Conservation (phyloP, 2,888 invertebrate species). For the Rotaria sp. region DNA sequence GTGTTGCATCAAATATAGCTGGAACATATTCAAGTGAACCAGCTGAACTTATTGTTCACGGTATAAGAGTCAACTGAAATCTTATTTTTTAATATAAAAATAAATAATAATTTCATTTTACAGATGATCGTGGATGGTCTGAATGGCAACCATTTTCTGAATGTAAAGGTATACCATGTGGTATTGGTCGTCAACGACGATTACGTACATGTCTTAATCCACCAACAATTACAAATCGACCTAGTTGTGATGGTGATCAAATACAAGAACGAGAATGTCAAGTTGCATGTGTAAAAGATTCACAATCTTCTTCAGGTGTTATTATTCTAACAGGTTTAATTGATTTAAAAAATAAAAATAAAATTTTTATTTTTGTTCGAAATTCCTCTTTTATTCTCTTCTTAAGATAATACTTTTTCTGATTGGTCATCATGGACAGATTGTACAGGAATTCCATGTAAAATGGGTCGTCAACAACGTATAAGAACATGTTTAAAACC, state of each 20-base stretch:
- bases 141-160: slow-evolving; percentile 39
- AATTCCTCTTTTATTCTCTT: background rate
- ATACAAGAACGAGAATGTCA: slow-evolving; percentile 30
- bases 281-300: slow-evolving; percentile 16
- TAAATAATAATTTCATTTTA: background rate
- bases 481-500: background rate
- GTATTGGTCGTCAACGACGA: slow-evolving; percentile 36
- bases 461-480: slow-evolving; percentile 14
- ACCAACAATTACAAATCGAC: slow-evolving; percentile 32
- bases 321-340: background rate
- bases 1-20: slow-evolving; percentile 38
- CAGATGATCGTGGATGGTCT: slow-evolving; percentile 33
- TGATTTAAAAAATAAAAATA: background rate
- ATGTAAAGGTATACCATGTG: slow-evolving; percentile 32
- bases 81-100: background rate
- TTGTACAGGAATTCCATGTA: background rate
- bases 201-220: slow-evolving; percentile 35
- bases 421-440: background rate
- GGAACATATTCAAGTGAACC: slow-evolving; percentile 30
- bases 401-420: background rate
- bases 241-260: slow-evolving; percentile 36
- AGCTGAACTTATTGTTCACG: slow-evolving; percentile 30
- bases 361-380: background rate
- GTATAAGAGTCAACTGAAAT: background rate
- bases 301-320: background rate